These are phyloP conservation scores for Stenodera caucasica DNA, from an alignment of 2,888 invertebrate species.

Conservation along the genomic window DNA sequence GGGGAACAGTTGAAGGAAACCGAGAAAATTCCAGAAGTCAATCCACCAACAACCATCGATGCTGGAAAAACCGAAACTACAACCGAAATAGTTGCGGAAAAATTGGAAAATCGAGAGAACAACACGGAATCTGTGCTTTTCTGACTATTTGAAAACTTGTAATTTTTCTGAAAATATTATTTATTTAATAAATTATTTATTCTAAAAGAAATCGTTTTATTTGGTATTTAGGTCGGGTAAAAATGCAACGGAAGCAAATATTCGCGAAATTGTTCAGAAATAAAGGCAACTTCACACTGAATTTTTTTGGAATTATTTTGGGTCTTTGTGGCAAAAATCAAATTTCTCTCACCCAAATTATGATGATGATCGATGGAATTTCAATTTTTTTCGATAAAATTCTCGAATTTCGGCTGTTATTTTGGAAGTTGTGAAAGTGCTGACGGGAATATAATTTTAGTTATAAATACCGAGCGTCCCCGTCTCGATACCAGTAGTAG, in stretches of 20 bases:
- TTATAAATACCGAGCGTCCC: background rate
- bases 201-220: background rate
- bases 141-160: conserved; percentile 1
- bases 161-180: conserved; percentile 16
- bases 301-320: too few species aligned
- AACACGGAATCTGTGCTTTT: conserved; percentile 1
- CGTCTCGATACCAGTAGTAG: background rate
- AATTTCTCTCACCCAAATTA: too few species aligned
- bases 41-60: too few species aligned
- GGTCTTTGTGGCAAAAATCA: too few species aligned
- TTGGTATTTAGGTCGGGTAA: background rate
- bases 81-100: background rate
- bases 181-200: conserved; percentile 21
- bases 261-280: background rate
- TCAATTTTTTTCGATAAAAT: background rate
- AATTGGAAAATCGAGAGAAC: background rate
- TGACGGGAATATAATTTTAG: background rate
- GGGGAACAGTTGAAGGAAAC: background rate
- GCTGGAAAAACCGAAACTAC: too few species aligned
- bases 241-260: background rate
- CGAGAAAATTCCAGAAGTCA: conserved; percentile 2
- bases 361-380: too few species aligned
- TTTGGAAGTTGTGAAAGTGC: background rate
- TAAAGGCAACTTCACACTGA: background rate
- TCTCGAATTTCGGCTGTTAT: background rate